phyloP scores from a whole-genome alignment of 2,888 invertebrate genomes.

The Megamerina dolium region DNA sequence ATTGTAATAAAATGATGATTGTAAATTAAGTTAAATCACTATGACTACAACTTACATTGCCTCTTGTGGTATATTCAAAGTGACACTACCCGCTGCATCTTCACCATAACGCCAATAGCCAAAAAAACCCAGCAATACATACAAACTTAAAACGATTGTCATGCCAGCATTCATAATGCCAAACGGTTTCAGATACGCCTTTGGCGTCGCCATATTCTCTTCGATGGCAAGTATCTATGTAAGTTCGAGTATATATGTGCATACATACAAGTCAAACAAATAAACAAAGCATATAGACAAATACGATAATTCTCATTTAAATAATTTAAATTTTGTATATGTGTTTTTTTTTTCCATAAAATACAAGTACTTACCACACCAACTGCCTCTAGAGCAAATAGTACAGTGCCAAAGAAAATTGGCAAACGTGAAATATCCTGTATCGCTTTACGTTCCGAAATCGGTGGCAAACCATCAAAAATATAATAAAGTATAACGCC shows the following conservation, averaged over 20 bases:
- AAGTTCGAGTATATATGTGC: too few relatives aligned
- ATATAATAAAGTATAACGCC: constrained; percentile 80
- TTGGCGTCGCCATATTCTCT: constrained; percentile 90
- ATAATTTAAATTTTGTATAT: constrained; percentile 4
- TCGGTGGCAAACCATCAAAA: constrained; percentile 58
- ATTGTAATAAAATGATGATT: too few relatives aligned
- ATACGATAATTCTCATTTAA: too few relatives aligned
- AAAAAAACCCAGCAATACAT: constrained; percentile 84
- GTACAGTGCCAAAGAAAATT: constrained; percentile 86
- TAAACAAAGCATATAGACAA: not conserved
- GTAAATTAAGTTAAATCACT: too few relatives aligned
- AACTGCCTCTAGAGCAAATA: constrained; percentile 84
- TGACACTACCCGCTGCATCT: constrained; percentile 70
- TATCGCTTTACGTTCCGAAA: constrained; percentile 48
- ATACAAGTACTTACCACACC: constrained; percentile 61
- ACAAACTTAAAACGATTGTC: constrained; percentile 76
- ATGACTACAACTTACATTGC: constrained; percentile 65
- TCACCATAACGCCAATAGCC: constrained; percentile 88
- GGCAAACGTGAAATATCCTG: constrained; percentile 60
- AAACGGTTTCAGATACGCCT: constrained; percentile 80
- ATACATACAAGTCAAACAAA: not conserved
- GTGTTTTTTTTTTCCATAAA: not conserved
- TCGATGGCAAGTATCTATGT: constrained; percentile 87
- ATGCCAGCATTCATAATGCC: constrained; percentile 89
- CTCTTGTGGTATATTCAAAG: constrained; percentile 73